These are phyloP conservation scores for Daphoenositta chrysoptera DNA, from an alignment of 2,113 vertebrate species.

Conservation along the genomic window DNA sequence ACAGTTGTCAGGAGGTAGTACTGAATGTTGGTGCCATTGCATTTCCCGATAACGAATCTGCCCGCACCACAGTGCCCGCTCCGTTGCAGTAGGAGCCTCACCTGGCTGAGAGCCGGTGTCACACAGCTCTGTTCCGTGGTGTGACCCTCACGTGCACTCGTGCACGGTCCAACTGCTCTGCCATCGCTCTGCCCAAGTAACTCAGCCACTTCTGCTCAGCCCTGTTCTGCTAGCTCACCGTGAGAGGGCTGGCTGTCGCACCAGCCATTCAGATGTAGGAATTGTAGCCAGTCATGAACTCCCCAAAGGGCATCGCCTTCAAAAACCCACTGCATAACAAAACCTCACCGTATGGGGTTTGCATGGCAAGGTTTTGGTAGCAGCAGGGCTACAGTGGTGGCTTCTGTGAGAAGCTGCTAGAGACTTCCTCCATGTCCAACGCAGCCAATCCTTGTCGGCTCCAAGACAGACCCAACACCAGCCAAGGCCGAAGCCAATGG, in stretches of 20 bases:
- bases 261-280: not conserved
- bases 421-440: accelerated
- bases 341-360: not conserved
- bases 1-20: not conserved
- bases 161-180: not conserved
- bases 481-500: not conserved
- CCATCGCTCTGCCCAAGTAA: not conserved
- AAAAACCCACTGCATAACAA: not conserved
- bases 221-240: not conserved
- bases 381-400: not conserved
- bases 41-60: not conserved
- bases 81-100: accelerated
- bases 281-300: no score
- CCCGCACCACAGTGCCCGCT: accelerated
- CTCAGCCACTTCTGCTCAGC: not conserved
- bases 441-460: no score
- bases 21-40: not conserved
- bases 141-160: accelerated
- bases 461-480: not conserved
- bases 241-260: not conserved
- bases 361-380: not conserved
- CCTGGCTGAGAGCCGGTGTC: not conserved
- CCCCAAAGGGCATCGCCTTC: not conserved
- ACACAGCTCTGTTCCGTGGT: not conserved
- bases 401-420: not conserved